These are phyloP conservation scores for Lithobates sylvaticus DNA, from an alignment of 2,797 vertebrate species.

Conservation along the genomic window DNA sequence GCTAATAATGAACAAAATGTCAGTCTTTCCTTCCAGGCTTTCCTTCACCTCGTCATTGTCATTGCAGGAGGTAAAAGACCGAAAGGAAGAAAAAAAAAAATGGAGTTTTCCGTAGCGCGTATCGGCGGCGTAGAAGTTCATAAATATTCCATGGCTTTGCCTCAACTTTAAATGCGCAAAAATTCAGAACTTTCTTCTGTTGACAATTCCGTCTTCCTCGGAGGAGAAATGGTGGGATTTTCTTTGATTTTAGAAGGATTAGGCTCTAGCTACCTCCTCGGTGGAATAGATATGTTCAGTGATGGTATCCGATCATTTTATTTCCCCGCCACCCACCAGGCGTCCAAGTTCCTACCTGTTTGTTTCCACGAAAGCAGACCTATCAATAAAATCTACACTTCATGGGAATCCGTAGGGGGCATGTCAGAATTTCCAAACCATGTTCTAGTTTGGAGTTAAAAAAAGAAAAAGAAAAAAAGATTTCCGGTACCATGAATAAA, in stretches of 20 bases:
- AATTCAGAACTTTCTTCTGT: conserved; percentile 39
- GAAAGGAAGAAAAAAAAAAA: conserved; percentile 4
- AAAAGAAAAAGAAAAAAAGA: neutral
- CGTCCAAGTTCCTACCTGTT: neutral
- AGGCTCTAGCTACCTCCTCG: neutral
- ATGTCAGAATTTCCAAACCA: neutral
- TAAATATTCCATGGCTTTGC: conserved; percentile 53
- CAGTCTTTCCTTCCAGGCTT: conserved; percentile 52
- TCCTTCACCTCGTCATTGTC: conserved; percentile 53
- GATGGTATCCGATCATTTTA: conserved; percentile 2
- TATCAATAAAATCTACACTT: neutral
- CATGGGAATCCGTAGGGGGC: neutral
- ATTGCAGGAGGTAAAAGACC: conserved; percentile 50
- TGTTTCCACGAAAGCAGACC: neutral
- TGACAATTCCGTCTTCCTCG: conserved; percentile 42
- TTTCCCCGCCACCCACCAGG: neutral
- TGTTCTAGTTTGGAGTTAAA: neutral
- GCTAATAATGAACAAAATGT: conserved; percentile 59
- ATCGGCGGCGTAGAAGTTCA: conserved; percentile 31
- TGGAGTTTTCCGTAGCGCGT: conserved; percentile 8
- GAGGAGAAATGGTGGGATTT: conserved; percentile 9
- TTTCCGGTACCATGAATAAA: no score
- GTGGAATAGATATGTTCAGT: conserved; percentile 3
- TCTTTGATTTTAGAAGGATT: conserved; percentile 37
- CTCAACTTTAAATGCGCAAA: conserved; percentile 39